A percentile compares a stretch with the other conserved stretches of the same genome.
Conservation (phyloP, 1,140 invertebrate genomes). For the Latrodectus geometricus region DNA sequence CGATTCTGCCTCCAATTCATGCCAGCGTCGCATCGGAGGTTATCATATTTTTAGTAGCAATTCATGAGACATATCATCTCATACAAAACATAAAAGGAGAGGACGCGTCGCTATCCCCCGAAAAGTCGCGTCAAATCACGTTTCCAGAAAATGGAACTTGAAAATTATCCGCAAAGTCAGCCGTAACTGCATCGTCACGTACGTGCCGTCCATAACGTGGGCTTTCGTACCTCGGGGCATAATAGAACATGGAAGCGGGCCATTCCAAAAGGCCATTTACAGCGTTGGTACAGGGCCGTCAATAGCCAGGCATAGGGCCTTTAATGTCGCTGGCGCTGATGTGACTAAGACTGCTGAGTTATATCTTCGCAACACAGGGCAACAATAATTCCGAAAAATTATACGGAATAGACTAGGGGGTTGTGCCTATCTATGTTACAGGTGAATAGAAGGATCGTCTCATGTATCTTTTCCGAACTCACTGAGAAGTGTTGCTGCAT, state of each 20-base stretch:
- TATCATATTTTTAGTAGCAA: conserved; percentile 54
- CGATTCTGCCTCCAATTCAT: conserved; percentile 1
- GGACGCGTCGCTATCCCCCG: conserved; percentile 4
- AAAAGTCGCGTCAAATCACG: conserved; percentile 56
- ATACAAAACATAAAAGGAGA: conserved; percentile 60
- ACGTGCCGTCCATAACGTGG: conserved; percentile 42
- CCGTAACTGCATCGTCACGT: conserved; percentile 49
- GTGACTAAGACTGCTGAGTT: conserved; percentile 40
- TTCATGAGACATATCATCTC: conserved; percentile 55
- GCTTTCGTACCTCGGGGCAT: conserved; percentile 31
- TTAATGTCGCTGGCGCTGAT: conserved; percentile 47
- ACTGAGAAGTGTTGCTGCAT: too few relatives aligned
- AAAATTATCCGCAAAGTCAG: conserved; percentile 59
- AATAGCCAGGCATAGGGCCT: conserved; percentile 26
- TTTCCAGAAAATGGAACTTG: conserved; percentile 59
- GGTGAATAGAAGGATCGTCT: too few relatives aligned
- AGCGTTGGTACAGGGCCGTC: conserved; percentile 16
- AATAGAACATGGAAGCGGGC: conserved; percentile 38
- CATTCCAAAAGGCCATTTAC: conserved; percentile 32
- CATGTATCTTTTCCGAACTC: too few relatives aligned
- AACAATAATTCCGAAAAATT: conserved; percentile 48
- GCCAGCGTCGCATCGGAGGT: conserved; percentile 24
- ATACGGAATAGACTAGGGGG: conserved; percentile 15
- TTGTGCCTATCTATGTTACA: too few relatives aligned
- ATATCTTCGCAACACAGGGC: conserved; percentile 3